A percentile compares a stretch with the other conserved stretches of the same genome.
Evolutionary conservation across 1,140 invertebrate species (phyloP).

Genomic region (Stegodyphus dumicola): DNA sequence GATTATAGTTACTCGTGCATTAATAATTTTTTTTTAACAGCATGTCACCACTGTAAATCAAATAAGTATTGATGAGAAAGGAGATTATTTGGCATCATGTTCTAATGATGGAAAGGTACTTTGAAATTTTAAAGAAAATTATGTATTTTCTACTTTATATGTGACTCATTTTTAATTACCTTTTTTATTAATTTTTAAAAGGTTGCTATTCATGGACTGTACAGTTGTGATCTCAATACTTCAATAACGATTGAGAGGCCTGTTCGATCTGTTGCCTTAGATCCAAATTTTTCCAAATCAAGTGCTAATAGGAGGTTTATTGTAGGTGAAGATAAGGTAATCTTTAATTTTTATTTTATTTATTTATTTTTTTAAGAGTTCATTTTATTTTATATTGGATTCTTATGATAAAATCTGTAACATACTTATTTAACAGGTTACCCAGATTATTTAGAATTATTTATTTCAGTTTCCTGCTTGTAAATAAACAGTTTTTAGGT

Average conservation of each 20-base stretch:
- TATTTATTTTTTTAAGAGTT: slow-evolving; percentile 8
- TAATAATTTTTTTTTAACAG: slow-evolving; percentile 63
- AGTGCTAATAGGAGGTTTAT: slow-evolving; percentile 84
- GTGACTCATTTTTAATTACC: neutral
- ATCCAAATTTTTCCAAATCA: slow-evolving; percentile 85
- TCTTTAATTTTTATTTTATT: neutral
- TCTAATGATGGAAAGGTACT: slow-evolving; percentile 92
- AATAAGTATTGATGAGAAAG: slow-evolving; percentile 91
- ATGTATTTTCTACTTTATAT: neutral
- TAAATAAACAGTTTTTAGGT: no score
- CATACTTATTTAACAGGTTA: neutral
- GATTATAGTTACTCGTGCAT: neutral
- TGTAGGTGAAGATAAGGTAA: slow-evolving; percentile 75
- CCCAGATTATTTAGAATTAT: neutral
- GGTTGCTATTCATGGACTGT: slow-evolving; percentile 75
- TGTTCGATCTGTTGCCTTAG: slow-evolving; percentile 89
- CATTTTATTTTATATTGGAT: no score
- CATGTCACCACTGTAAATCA: slow-evolving; percentile 92
- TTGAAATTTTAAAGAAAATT: neutral
- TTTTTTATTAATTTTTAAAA: neutral
- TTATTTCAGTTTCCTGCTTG: no score
- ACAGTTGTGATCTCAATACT: slow-evolving; percentile 84
- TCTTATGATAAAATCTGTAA: neutral
- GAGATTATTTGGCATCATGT: slow-evolving; percentile 92
- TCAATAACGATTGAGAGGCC: slow-evolving; percentile 81